Percentiles rank a stretch among this genome's conserved stretches.
Conservation (phyloP, 2,888 invertebrate genomes). For the Xanthia icteritia region DNA sequence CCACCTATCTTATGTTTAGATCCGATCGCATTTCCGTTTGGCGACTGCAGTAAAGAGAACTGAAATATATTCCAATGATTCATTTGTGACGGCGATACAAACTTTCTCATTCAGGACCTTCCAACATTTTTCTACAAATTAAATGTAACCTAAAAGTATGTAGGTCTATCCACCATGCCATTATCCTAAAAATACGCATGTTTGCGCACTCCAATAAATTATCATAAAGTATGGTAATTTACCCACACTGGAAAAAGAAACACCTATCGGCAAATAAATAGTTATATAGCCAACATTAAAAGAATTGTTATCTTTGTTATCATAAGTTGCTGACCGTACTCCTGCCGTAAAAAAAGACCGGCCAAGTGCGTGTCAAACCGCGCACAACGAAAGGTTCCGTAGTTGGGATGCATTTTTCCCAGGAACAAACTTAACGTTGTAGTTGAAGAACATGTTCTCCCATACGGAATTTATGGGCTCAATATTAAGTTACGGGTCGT, state of each 20-base stretch:
- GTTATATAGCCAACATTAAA: no score
- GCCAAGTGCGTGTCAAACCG: no score
- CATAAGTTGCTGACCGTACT: background rate
- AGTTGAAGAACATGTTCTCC: no score
- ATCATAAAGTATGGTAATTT: no score
- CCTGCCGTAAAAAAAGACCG: background rate
- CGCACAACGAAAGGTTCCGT: no score
- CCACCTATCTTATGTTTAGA: slow-evolving; percentile 53
- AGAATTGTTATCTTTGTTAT: no score
- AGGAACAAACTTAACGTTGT: no score
- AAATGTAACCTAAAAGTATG: background rate
- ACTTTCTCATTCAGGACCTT: background rate
- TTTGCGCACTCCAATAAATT: background rate
- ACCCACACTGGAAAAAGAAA: background rate
- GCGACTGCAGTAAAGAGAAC: slow-evolving; percentile 21
- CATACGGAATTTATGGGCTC: no score
- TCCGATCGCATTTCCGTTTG: slow-evolving; percentile 61
- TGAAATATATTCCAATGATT: slow-evolving; percentile 1
- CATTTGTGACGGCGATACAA: background rate
- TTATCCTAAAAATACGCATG: background rate
- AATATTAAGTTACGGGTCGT: no score
- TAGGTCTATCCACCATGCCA: background rate
- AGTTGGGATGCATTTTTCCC: no score
- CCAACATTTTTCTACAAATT: no score
- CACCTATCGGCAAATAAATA: no score